Conservation (phyloP, 2,113 vertebrate genomes). For the Gymnarchus niloticus region DNA sequence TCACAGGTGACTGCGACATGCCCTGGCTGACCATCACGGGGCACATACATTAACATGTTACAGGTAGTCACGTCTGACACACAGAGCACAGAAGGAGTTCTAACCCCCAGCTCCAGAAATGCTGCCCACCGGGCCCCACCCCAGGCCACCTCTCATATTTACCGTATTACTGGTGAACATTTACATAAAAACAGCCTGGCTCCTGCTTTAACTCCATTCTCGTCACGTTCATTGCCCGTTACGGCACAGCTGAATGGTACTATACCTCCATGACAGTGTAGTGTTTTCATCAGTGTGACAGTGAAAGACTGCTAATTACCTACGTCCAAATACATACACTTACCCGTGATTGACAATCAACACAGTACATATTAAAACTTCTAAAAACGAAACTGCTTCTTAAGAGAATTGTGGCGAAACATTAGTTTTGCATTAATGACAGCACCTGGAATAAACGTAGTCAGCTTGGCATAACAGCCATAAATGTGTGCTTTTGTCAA, state of each 20-base stretch:
- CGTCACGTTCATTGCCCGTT: not conserved
- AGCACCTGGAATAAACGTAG: not conserved
- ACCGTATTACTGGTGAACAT: not conserved
- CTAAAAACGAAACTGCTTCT: no score
- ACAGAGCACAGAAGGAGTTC: not conserved
- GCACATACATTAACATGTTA: no score
- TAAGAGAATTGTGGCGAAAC: not conserved
- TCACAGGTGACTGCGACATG: not conserved
- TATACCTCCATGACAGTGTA: not conserved
- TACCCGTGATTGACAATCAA: not conserved
- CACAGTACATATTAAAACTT: not conserved
- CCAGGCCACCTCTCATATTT: not conserved
- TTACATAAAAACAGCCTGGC: not conserved
- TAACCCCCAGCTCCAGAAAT: not conserved
- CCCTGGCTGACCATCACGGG: no score
- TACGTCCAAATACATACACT: not conserved
- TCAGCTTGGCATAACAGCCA: not conserved
- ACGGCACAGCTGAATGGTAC: not conserved
- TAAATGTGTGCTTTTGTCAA: not conserved
- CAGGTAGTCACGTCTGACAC: no score
- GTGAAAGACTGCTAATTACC: no score
- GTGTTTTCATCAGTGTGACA: no score
- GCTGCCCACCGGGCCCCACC: no score
- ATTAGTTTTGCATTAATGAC: not conserved
- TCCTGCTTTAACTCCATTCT: not conserved